Evolutionary conservation across 2,888 invertebrate genomes (phyloP).

Genomic region (Sphinx pinastri): DNA sequence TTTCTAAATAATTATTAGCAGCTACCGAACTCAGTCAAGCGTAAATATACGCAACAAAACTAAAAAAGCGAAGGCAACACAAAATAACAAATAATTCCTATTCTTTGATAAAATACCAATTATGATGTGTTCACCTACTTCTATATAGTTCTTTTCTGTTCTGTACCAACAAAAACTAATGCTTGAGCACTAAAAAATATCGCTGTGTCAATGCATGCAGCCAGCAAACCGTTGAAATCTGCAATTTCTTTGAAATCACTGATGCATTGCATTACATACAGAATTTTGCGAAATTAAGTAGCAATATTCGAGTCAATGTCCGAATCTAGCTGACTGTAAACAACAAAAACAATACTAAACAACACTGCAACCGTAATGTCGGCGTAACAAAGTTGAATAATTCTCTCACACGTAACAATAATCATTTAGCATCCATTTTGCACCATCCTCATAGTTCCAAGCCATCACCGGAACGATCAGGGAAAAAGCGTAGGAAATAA

Average conservation of each 20-base stretch:
- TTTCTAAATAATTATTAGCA: no score
- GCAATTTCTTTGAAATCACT: conserved; percentile 17
- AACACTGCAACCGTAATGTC: conserved; percentile 17
- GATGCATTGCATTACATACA: conserved; percentile 23
- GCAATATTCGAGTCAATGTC: conserved; percentile 9
- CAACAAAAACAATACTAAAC: conserved; percentile 14
- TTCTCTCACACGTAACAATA: conserved; percentile 18
- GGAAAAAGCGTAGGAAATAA: conserved; percentile 23
- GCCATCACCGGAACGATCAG: conserved; percentile 23
- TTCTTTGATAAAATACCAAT: conserved; percentile 2
- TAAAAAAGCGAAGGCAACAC: no score
- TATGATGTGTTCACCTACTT: neutral
- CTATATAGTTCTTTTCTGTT: neutral
- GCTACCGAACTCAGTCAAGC: no score
- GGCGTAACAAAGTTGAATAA: conserved; percentile 29
- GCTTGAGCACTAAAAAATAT: conserved; percentile 9
- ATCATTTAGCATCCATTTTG: conserved; percentile 22
- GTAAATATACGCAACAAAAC: no score
- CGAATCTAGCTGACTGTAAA: conserved; percentile 7
- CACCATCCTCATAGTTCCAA: conserved; percentile 21
- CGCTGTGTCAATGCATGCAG: conserved; percentile 19
- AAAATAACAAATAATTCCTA: neutral
- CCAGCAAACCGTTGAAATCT: conserved; percentile 20
- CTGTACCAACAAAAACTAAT: neutral
- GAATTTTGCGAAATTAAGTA: conserved; percentile 20